These are phyloP conservation scores for Sinopyrophorus schimmeli DNA, from an alignment of 2,888 invertebrate genomes.

Conservation along the genomic window DNA sequence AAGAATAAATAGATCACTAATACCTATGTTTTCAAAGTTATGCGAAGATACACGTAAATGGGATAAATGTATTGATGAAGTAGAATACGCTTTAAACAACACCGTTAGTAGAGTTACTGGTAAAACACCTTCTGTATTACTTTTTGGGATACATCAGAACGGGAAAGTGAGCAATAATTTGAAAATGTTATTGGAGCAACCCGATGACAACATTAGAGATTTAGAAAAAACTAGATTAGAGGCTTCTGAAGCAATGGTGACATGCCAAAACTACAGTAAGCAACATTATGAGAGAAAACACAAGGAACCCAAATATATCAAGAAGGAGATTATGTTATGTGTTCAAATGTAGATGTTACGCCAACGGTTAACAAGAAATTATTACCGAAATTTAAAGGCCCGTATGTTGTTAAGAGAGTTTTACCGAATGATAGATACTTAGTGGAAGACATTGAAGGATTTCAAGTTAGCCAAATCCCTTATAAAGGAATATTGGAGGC, in stretches of 20 bases:
- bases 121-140: slow-evolving; percentile 35
- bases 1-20: slow-evolving; percentile 34
- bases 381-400: slow-evolving; percentile 35
- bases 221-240: slow-evolving; percentile 26
- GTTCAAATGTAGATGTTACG: slow-evolving; percentile 33
- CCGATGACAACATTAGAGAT: slow-evolving; percentile 28
- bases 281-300: slow-evolving; percentile 38
- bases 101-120: slow-evolving; percentile 16
- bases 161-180: no score
- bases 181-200: slow-evolving; percentile 29
- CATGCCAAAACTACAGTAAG: slow-evolving; percentile 37
- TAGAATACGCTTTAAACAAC: slow-evolving; percentile 34
- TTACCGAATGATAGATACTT: slow-evolving; percentile 35
- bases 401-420: slow-evolving; percentile 29
- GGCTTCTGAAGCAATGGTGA: slow-evolving; percentile 30
- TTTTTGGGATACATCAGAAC: slow-evolving; percentile 43
- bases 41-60: slow-evolving; percentile 29
- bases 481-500: no score
- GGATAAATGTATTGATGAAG: slow-evolving; percentile 30
- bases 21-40: slow-evolving; percentile 38
- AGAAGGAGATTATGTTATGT: slow-evolving; percentile 35
- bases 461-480: slow-evolving; percentile 34
- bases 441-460: slow-evolving; percentile 34
- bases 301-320: slow-evolving; percentile 33
- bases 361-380: slow-evolving; percentile 37